Base-by-base conservation (phyloP, 2,113 vertebrate species). In the Panthera tigris region DNA sequence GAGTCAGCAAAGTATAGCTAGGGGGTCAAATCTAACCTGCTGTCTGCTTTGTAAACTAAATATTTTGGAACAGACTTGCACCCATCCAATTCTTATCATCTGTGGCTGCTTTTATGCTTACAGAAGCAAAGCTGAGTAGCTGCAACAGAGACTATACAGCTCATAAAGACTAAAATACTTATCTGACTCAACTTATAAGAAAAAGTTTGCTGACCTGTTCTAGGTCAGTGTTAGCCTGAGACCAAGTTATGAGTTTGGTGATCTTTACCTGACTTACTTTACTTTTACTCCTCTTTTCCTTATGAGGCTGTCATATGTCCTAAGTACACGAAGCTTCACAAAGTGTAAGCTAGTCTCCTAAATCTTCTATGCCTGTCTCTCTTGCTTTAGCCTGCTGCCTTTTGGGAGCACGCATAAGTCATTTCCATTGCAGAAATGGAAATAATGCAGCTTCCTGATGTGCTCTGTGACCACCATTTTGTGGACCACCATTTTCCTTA, bases 341-440 rank as follows among this genome's bases (percentile, higher is more conserved):
- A 29, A 76, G 31, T 33, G 55, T 13, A 27, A 4, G 18, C 4
- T 3, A 6, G 4, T 7, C 7, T 4, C 0, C 0, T 71, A 29
- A 63, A 2, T 33, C 29, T 45, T 31, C 5, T 25, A 11, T 83
- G 3, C 57, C n/a, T 36, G 13, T 39, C 52, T 61, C 29, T 76
- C 52, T 65, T 48, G 11, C 41, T 78, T 36, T 18, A 50, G 57
- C 27, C 74, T 3, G 2, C 15, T 36, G 36, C 14, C 33, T 36
- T 74, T 29, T 45, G 10, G 29, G 41, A 88, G 31, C 13, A 89
- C 11, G 10, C 0, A 19, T 0, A 14, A 68, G 52, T 4, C 69
- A 92, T 36, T 66, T 52, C 21, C 7, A 36, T 0, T n/a, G 5
- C 19, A 61, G 57, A 61, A 61, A 61, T 61, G 10, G 19, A 65